Base-by-base conservation (phyloP, 2,113 vertebrate species). In the Apeltes quadracus region DNA sequence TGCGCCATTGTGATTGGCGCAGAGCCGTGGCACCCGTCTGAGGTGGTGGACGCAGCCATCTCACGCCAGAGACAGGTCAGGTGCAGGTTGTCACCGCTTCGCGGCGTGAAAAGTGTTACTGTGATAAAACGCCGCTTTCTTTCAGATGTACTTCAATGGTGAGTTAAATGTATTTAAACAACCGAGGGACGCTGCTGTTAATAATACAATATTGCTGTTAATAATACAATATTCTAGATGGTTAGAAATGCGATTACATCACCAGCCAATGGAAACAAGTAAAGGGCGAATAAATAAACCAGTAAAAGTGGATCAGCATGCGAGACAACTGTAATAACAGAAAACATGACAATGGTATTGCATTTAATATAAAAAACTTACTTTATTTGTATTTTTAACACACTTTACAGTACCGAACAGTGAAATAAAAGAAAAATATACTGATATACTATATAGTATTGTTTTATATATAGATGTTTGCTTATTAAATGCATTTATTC, bases 401-500 rank as follows among this genome's bases (percentile, higher is more conserved):
- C 93, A 94, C 90, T 94, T 94, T 94, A 93, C 94, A 94, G 93
- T 94, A 94, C 94, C 81, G 92, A 93, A 94, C 94, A 93, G 92
- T 94, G 89, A 94, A 94, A 93, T 92, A 91, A 94, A 94, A 94
- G 90, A 92, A 93, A 93, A 93, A 93, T 94, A 94, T 93, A 94
- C 91, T 92, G 89, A 92, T 93, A 92, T 93, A 91, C 88, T 89
- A 91, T 89, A 91, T 94, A 87, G 77, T 86, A 90, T 91, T 91
- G 84, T 90, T 93, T 90, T 92, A 91, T 94, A 93, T 92, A 94
- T 93, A 92, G 87, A 84, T 89, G 91, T 94, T 94, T 92, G 91
- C 92, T 94, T 94, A 94, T 93, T 94, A 94, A 94, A 94, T 93
- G 93, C 89, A 91, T 92, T 93, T 94, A 93, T 94, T 93, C 92